Conservation (phyloP, 2,888 invertebrate genomes). For the Xestia xanthographa region DNA sequence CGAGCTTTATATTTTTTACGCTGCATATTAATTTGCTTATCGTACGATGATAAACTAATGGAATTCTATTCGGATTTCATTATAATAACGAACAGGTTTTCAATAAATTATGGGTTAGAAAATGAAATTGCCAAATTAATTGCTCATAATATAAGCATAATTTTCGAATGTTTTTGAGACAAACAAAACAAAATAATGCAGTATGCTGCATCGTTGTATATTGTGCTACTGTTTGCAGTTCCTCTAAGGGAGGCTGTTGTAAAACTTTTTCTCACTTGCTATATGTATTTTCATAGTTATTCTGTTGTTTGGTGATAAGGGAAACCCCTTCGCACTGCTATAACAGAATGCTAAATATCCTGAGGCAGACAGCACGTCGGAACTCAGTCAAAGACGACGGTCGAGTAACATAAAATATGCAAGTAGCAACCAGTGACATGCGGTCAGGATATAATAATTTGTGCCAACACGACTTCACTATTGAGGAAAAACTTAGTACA, state of each 20-base stretch:
- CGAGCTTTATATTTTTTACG: conserved; percentile 68
- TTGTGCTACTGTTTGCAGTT: neutral
- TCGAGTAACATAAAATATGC: conserved; percentile 39
- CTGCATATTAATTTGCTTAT: conserved; percentile 77
- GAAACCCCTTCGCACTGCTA: conserved; percentile 7
- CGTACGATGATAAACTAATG: conserved; percentile 73
- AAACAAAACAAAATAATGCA: conserved; percentile 52
- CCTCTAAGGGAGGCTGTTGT: neutral
- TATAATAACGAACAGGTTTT: conserved; percentile 71
- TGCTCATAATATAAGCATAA: conserved; percentile 65
- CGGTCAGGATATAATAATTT: conserved; percentile 29
- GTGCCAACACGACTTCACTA: conserved; percentile 24
- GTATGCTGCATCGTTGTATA: conserved; percentile 11
- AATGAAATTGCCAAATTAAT: conserved; percentile 67
- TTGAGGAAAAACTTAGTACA: conserved; percentile 46
- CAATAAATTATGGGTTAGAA: conserved; percentile 74
- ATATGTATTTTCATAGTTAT: conserved; percentile 16
- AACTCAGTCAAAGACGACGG: conserved; percentile 10
- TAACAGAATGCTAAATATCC: conserved; percentile 37
- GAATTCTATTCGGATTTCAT: conserved; percentile 74
- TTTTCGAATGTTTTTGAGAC: conserved; percentile 62
- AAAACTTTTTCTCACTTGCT: neutral
- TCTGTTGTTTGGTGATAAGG: neutral
- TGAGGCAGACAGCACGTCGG: conserved; percentile 42
- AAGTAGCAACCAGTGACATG: conserved; percentile 23